Conservation (phyloP, 1,140 invertebrate genomes). For the Sarcophaga bullata region DNA sequence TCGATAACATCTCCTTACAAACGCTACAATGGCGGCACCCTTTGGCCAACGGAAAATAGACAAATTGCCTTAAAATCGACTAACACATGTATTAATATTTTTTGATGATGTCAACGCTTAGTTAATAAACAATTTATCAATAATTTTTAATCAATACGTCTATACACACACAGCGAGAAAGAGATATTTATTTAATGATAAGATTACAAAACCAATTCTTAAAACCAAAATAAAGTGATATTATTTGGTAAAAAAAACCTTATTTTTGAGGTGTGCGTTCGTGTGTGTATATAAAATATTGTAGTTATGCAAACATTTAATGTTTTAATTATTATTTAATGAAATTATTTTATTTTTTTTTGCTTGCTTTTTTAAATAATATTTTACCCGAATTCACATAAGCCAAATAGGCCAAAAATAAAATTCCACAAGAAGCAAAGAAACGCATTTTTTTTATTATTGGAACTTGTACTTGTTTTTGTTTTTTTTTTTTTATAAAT, state of each 20-base stretch:
- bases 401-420: slow-evolving; percentile 41
- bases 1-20: no score
- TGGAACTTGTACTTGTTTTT: not conserved
- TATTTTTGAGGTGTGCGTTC: not conserved
- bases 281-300: not conserved
- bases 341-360: not conserved
- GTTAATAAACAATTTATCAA: no score
- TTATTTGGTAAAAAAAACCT: not conserved
- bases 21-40: no score
- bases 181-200: no score
- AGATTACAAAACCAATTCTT: no score
- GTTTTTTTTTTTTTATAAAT: slow-evolving; percentile 6
- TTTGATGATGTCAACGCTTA: no score
- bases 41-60: no score
- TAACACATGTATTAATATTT: no score
- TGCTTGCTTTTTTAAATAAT: not conserved
- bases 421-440: slow-evolving; percentile 14
- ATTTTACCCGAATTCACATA: slow-evolving; percentile 42
- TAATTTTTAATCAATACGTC: no score
- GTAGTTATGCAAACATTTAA: not conserved
- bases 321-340: not conserved
- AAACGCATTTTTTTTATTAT: slow-evolving; percentile 39
- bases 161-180: no score
- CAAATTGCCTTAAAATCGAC: no score
- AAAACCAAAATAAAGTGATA: not conserved